Evolutionary conservation across 2,888 invertebrate genomes (phyloP), one percentile per base, ranked within the genome.

Genomic region (Pristionchus mayeri): DNA sequence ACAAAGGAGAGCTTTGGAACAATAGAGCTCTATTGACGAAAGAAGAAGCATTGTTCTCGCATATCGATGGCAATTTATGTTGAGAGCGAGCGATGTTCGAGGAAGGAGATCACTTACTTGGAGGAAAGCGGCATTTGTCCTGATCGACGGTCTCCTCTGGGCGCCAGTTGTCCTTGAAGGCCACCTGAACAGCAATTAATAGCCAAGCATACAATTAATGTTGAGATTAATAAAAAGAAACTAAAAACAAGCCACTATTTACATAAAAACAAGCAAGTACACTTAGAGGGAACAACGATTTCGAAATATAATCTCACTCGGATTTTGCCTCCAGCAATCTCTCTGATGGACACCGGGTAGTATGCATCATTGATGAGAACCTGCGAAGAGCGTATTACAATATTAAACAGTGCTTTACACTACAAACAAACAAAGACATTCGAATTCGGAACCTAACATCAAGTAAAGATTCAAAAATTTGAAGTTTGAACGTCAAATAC

Each of bases 331-430:
- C 50, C 50, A 2, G 21, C 40, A n/a, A 48, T 30, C 50, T 78
- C 50, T 24, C 40, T 80, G 54, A 57, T 40, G 16, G 37, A 57
- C 24, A 57, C 80, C 3, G 80, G 80, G 40, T 80, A 80, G 37
- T 44, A 80, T 7, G 57, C 57, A 57, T 80, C 80, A 40, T 80
- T 80, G 80, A 80, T 50, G 76, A 78, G 76, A 50, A 78, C 76
- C 76, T 78, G 18, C 1, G 24, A 30, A 2, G 27, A 21, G 16
- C 4, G 48, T 30, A 2, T 50, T 30, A 52, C 7, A 13, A 24
- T 57, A 7, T 21, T n/a, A n/a, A n/a, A n/a, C n/a, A n/a, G n/a
- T n/a, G n/a, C n/a, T n/a, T n/a, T n/a, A n/a, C n/a, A n/a, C n/a
- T 57, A 11, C 21, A 11, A 21, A 24, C 9, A 57, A 57, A 57